Evolutionary conservation across 64 coral and sea anemone species (phyloP).

Genomic region (Acropora yongei): DNA sequence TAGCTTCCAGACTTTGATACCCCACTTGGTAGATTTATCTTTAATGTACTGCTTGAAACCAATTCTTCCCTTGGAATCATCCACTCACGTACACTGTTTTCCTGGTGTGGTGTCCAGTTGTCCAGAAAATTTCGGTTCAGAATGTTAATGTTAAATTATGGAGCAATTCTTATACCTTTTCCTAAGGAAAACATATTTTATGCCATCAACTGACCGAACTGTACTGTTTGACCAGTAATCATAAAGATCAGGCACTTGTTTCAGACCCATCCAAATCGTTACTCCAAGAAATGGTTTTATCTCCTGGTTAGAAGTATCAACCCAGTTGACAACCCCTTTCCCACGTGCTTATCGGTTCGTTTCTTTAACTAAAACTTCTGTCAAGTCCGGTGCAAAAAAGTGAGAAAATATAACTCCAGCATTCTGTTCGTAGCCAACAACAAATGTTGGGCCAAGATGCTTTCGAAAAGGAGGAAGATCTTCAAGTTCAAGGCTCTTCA

Average conservation of each 20-base stretch:
- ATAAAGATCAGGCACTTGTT: background rate
- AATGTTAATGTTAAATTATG: background rate
- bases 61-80: no score
- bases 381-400: background rate
- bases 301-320: background rate
- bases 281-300: background rate
- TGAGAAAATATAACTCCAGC: background rate
- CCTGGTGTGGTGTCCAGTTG: background rate
- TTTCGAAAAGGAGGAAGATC: no score
- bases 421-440: background rate
- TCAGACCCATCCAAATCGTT: background rate
- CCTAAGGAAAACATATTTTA: background rate
- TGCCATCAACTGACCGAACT: background rate
- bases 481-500: no score
- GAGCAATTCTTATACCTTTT: background rate
- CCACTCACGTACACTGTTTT: background rate
- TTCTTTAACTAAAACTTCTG: background rate
- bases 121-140: background rate
- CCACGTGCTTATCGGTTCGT: background rate
- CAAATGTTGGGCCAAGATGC: no score
- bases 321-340: background rate
- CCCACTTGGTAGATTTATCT: no score
- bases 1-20: no score
- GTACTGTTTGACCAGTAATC: conserved; percentile 1
- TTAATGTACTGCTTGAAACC: no score